A percentile compares a stretch with the other conserved stretches of the same genome.
Evolutionary conservation across 2,113 vertebrate species (phyloP).

Genomic region (Laterallus jamaicensis): DNA sequence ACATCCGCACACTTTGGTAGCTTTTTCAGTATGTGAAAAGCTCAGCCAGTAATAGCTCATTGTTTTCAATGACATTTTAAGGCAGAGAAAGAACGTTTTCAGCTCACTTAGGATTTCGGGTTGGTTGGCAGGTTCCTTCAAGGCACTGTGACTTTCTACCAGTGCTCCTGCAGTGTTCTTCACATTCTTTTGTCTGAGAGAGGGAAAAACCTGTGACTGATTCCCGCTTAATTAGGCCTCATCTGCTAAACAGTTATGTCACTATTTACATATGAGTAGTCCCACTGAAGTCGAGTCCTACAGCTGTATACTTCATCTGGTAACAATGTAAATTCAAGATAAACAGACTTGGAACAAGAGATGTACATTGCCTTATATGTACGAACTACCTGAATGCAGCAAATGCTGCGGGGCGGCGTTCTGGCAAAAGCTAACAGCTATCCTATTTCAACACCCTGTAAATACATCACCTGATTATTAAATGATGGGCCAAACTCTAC

Average conservation of each 20-base stretch:
- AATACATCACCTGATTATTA: neutral
- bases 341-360: slow-evolving; percentile 62
- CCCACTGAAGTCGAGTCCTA: slow-evolving; percentile 25
- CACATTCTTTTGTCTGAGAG: slow-evolving; percentile 3
- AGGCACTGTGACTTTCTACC: neutral
- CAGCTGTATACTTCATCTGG: slow-evolving; percentile 60
- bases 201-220: neutral
- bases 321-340: slow-evolving; percentile 66
- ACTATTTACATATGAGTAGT: slow-evolving; percentile 57
- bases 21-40: slow-evolving; percentile 13
- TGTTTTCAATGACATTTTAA: slow-evolving; percentile 17
- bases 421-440: slow-evolving; percentile 4
- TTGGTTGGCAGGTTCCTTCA: neutral
- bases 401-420: neutral
- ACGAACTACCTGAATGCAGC: slow-evolving; percentile 46
- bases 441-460: neutral
- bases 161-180: neutral
- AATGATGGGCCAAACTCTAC: neutral
- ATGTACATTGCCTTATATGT: slow-evolving; percentile 67
- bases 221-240: slow-evolving; percentile 26
- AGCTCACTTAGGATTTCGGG: neutral
- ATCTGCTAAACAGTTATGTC: slow-evolving; percentile 65
- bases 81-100: neutral
- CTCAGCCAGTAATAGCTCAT: neutral
- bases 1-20: neutral